Conservation (phyloP, 2,888 invertebrate species). For the Argynnis bischoffii region DNA sequence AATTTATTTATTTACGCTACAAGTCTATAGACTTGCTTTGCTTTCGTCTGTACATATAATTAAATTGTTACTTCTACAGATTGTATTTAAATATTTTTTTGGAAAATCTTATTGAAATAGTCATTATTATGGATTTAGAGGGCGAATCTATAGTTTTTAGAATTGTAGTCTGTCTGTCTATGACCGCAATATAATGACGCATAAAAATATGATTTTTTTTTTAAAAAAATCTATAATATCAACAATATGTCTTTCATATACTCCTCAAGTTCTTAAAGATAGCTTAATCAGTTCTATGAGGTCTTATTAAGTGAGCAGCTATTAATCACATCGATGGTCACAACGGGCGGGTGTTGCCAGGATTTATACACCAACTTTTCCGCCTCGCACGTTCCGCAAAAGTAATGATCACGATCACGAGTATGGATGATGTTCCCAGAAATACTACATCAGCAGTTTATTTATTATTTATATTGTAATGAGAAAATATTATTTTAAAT, state of each 20-base stretch:
- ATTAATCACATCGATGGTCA: conserved; percentile 73
- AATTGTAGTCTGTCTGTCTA: no score
- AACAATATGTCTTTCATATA: not conserved
- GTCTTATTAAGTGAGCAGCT: conserved; percentile 41
- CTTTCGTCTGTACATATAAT: no score
- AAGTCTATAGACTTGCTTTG: no score
- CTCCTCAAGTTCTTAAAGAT: conserved; percentile 22
- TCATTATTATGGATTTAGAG: no score
- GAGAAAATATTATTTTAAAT: conserved; percentile 1
- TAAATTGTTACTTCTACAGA: no score
- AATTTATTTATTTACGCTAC: no score
- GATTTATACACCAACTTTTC: conserved; percentile 70
- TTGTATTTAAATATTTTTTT: no score
- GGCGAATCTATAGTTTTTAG: no score
- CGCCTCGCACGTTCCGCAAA: conserved; percentile 54
- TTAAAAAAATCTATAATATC: not conserved
- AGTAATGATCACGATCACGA: conserved; percentile 69
- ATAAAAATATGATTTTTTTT: no score
- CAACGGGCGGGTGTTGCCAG: conserved; percentile 59
- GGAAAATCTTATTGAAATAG: no score
- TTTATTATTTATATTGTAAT: conserved; percentile 15
- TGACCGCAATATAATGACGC: no score
- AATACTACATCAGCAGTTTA: conserved; percentile 31
- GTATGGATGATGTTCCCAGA: conserved; percentile 48
- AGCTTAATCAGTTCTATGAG: conserved; percentile 38